Evolutionary conservation across 2,888 invertebrate species (phyloP), one percentile per base, ranked within the genome.

Genomic region (Congeria kusceri): DNA sequence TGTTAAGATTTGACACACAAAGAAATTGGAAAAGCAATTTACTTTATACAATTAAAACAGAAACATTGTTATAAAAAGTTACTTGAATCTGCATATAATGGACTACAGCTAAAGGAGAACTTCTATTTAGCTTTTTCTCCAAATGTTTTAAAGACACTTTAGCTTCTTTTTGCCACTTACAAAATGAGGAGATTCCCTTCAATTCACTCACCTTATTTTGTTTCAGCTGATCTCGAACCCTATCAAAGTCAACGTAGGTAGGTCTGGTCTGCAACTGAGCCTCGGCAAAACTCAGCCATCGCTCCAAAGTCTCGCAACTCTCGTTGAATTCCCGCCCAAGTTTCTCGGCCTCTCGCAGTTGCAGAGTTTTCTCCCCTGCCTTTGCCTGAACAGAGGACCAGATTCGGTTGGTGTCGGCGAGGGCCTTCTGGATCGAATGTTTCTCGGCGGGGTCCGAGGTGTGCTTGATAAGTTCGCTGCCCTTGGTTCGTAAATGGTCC

Each of bases 401-500:
- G 70, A 87, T 86, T 29, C 85, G 76, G 79, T 89, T 90, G 49
- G 88, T 83, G 59, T 87, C 86, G 3, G 89, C 86, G 3, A 91
- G 81, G 11, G 85, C 80, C 68, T 88, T 86, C 80, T 89, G 91
- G 7, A 89, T 87, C 0, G 71, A 71, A 18, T 88, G 87, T 83
- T 90, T 91, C 84, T 91, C 90, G 0, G 83, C 70, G 1, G 85
- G 80, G 56, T 90, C 87, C 9, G 87, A 76, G 13, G 87, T 86
- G 73, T 89, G 88, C 15, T 83, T 79, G 39, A 90, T 88, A 13
- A 91, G 81, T 53, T 89, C 88, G 53, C 87, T 86, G n/a, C 90
- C 91, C 57, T 87, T 89, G 28, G 80, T 83, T 20, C 90, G 83
- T n/a, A 91, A 82, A 20, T 75, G 79, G 65, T 88, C 85, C 47